Percentiles rank a stretch among this genome's conserved stretches.
Conservation (phyloP, 2,888 invertebrate species). For the Trachelus troglodyta region DNA sequence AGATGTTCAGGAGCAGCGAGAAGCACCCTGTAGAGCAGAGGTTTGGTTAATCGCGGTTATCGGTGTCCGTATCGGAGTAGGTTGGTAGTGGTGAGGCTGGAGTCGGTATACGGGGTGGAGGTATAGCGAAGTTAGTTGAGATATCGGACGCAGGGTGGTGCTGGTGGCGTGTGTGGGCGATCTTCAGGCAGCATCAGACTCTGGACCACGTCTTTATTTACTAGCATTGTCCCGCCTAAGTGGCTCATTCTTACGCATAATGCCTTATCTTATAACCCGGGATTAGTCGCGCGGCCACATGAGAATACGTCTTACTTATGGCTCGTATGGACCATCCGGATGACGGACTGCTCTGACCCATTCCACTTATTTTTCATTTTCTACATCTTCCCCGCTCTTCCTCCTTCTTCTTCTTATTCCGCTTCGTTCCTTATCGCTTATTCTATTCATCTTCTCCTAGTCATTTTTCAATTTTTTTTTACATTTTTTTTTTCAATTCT, state of each 20-base stretch:
- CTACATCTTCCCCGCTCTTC: not conserved
- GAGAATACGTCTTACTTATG: conserved; percentile 17
- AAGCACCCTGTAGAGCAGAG: conserved; percentile 24
- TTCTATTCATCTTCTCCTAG: not conserved
- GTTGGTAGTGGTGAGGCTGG: not conserved
- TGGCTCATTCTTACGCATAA: conserved; percentile 24
- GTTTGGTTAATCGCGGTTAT: conserved; percentile 22
- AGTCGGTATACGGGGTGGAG: not conserved
- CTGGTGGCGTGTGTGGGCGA: conserved; percentile 27
- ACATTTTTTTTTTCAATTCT: not conserved
- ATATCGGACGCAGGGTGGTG: not conserved
- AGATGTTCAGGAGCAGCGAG: conserved; percentile 4
- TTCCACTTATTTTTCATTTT: not conserved
- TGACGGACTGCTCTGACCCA: conserved; percentile 29
- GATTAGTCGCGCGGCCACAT: conserved; percentile 16
- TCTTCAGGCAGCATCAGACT: conserved; percentile 2
- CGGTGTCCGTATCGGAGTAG: conserved; percentile 13
- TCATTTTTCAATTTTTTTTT: not conserved
- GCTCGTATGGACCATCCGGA: conserved; percentile 4
- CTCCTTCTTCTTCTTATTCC: not conserved
- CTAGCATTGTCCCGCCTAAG: conserved; percentile 35
- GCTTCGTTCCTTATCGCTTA: not conserved
- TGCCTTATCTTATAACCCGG: conserved; percentile 14
- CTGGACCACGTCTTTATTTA: conserved; percentile 39
- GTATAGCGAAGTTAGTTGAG: not conserved